Conservation (phyloP, 2,113 vertebrate genomes). For the Alligator sinensis region DNA sequence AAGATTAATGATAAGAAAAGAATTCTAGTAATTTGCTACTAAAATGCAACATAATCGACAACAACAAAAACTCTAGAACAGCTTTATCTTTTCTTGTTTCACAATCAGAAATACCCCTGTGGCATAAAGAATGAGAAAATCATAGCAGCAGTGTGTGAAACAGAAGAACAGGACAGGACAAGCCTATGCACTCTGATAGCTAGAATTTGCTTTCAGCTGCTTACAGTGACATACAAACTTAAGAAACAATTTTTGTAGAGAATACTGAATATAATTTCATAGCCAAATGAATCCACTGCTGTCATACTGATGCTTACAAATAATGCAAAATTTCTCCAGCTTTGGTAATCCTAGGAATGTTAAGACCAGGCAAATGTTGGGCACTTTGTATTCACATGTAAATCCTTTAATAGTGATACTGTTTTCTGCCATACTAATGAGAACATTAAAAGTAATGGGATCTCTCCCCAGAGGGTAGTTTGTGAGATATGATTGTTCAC, state of each 20-base stretch:
- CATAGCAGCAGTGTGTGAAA: background rate
- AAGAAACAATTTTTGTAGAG: background rate
- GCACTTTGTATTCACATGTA: background rate
- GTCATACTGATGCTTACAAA: rapidly evolving
- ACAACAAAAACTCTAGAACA: background rate
- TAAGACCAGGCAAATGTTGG: background rate
- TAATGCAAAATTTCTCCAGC: background rate
- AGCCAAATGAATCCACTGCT: background rate
- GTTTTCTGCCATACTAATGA: background rate
- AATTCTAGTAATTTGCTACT: background rate
- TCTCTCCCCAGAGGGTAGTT: background rate
- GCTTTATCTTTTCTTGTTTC: background rate
- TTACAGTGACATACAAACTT: background rate
- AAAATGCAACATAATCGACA: background rate
- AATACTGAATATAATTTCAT: background rate
- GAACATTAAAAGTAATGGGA: background rate
- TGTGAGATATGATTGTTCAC: background rate
- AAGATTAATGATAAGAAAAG: background rate
- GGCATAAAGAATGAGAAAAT: background rate
- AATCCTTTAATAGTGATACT: background rate
- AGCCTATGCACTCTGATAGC: background rate
- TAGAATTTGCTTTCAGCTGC: background rate
- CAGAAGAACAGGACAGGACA: background rate
- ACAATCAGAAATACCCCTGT: background rate
- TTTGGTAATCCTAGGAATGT: background rate